Evolutionary conservation across 2,888 invertebrate genomes (phyloP).

Genomic region (Noctuana brunneofusca): DNA sequence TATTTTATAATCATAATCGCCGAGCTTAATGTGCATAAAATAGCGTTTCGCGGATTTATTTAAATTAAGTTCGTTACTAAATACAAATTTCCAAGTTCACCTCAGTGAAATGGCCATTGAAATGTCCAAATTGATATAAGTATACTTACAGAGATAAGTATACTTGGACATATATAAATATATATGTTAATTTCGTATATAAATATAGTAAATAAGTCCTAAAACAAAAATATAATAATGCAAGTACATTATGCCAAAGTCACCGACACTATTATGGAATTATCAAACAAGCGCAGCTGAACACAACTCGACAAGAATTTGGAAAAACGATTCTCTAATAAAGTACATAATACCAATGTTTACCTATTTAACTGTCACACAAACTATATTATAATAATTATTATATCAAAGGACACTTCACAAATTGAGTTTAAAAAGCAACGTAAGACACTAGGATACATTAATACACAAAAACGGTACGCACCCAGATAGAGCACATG

Average conservation of each 20-base stretch:
- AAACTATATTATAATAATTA: not conserved
- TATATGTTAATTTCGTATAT: too few species aligned
- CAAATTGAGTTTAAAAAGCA: too few species aligned
- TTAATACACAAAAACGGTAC: constrained; percentile 45
- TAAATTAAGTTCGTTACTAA: not conserved
- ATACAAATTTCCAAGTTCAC: not conserved
- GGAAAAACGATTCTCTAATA: not conserved
- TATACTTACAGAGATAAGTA: too few species aligned
- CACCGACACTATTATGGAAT: too few species aligned
- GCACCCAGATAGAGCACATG: constrained; percentile 67
- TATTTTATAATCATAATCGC: not conserved
- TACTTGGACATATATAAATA: too few species aligned
- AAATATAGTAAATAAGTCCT: too few species aligned
- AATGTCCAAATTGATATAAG: not conserved
- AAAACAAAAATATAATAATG: too few species aligned
- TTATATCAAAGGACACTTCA: not conserved
- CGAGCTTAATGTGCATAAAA: constrained; percentile 2
- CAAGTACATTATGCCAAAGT: too few species aligned
- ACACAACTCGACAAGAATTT: not conserved
- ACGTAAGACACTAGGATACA: constrained; percentile 17
- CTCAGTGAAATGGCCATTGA: not conserved
- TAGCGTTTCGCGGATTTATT: constrained; percentile 1
- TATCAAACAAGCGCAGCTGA: not conserved
- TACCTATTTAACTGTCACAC: constrained; percentile 7
- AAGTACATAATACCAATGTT: not conserved